Conservation (phyloP, 2,888 invertebrate genomes). For the Volucella zonaria region DNA sequence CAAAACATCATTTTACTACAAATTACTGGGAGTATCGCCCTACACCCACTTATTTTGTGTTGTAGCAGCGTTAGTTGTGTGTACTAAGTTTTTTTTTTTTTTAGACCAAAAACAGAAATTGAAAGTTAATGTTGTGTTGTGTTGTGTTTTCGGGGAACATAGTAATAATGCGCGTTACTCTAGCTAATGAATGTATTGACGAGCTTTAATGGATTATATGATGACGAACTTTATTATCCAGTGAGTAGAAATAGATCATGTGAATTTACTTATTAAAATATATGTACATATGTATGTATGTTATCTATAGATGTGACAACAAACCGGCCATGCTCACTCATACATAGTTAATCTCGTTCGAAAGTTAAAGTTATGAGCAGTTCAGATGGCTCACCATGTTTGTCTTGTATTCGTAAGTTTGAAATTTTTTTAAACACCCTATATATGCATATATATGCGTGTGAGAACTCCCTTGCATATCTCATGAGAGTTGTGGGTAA, state of each 20-base stretch:
- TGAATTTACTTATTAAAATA: conserved; percentile 24
- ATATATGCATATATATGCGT: too few species aligned
- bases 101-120: neutral
- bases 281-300: neutral
- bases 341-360: neutral
- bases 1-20: conserved; percentile 2
- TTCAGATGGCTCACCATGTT: too few species aligned
- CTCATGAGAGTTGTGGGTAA: too few species aligned
- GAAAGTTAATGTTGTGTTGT: neutral
- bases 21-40: neutral
- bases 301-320: conserved; percentile 11
- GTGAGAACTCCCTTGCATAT: too few species aligned
- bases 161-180: conserved; percentile 9
- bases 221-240: conserved; percentile 4
- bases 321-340: neutral
- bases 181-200: conserved; percentile 11
- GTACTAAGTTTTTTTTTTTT: too few species aligned
- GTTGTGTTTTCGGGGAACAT: neutral
- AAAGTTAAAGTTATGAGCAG: too few species aligned
- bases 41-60: too few species aligned
- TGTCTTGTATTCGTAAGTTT: too few species aligned
- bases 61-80: too few species aligned
- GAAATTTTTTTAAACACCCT: too few species aligned
- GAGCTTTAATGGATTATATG: conserved; percentile 20
- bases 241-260: conserved; percentile 12